A percentile compares a stretch with the other conserved stretches of the same genome.
Evolutionary conservation across 2,888 invertebrate genomes (phyloP).

Genomic region (Argynnis bischoffii): DNA sequence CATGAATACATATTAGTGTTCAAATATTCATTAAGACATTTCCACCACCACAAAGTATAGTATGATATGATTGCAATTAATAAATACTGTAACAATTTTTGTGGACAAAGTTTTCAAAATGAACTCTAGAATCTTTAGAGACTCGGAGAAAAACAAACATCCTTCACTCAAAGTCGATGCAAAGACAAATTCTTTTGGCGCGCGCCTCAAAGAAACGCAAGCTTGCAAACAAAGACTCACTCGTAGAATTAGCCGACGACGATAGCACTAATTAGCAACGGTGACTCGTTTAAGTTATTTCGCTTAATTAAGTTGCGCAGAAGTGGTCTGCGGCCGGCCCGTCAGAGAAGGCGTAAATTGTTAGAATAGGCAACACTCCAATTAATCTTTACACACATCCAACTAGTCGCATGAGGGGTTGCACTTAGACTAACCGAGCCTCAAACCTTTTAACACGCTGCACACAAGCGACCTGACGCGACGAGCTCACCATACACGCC

Average conservation of each 20-base stretch:
- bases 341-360: conserved; percentile 76
- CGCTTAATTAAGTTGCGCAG: conserved; percentile 81
- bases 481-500: conserved; percentile 33
- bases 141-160: conserved; percentile 71
- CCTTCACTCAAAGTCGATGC: conserved; percentile 72
- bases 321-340: conserved; percentile 80
- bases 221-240: conserved; percentile 75
- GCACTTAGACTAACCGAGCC: conserved; percentile 69
- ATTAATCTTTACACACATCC: conserved; percentile 82
- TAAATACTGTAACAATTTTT: conserved; percentile 13
- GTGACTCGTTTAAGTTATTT: conserved; percentile 81
- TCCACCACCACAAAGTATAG: not conserved
- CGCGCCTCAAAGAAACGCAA: conserved; percentile 76
- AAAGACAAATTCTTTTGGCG: conserved; percentile 81
- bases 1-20: too few species aligned
- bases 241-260: conserved; percentile 78
- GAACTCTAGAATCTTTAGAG: conserved; percentile 48
- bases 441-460: conserved; percentile 61
- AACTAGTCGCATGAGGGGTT: conserved; percentile 73
- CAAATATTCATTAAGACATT: not conserved
- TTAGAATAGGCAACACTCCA: conserved; percentile 79
- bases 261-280: conserved; percentile 80
- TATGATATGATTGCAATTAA: conserved; percentile 10
- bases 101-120: conserved; percentile 34
- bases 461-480: conserved; percentile 52